A percentile compares a stretch with the other conserved stretches of the same genome.
phyloP scores from a whole-genome alignment of 2,888 invertebrate genomes.

The Phytoseiulus persimilis region DNA sequence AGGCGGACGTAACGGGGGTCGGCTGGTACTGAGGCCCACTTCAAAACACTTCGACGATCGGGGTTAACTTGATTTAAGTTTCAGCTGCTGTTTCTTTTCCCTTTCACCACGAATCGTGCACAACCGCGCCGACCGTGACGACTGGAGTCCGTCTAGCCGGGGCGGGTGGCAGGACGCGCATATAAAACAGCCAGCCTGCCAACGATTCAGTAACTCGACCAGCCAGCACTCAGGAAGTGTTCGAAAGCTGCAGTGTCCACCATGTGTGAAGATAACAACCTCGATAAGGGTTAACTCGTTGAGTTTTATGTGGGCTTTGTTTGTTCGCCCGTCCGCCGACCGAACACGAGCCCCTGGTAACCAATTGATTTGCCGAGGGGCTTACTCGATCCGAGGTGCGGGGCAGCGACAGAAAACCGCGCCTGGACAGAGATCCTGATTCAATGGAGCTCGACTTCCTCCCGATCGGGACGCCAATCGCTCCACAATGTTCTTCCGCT shows the following conservation, averaged over 20 bases:
- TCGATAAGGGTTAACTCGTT: neutral
- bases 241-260: neutral
- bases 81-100: neutral
- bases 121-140: neutral
- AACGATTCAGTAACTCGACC: neutral
- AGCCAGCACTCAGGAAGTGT: neutral
- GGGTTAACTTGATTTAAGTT: conserved; percentile 5
- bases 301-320: neutral
- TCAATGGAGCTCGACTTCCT: too few species aligned
- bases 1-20: neutral
- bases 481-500: too few species aligned
- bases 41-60: neutral
- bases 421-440: too few species aligned
- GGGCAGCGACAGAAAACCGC: too few species aligned
- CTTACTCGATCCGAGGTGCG: too few species aligned
- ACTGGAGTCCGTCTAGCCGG: neutral
- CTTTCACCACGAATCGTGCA: neutral
- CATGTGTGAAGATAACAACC: neutral
- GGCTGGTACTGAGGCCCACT: neutral
- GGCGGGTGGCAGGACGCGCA: neutral
- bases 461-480: too few species aligned
- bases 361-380: neutral
- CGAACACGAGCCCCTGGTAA: neutral
- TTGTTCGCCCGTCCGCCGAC: neutral
- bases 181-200: neutral